Evolutionary conservation across 1,140 invertebrate genomes (phyloP), one percentile per base, ranked within the genome.

Genomic region (Lucilia sericata): DNA sequence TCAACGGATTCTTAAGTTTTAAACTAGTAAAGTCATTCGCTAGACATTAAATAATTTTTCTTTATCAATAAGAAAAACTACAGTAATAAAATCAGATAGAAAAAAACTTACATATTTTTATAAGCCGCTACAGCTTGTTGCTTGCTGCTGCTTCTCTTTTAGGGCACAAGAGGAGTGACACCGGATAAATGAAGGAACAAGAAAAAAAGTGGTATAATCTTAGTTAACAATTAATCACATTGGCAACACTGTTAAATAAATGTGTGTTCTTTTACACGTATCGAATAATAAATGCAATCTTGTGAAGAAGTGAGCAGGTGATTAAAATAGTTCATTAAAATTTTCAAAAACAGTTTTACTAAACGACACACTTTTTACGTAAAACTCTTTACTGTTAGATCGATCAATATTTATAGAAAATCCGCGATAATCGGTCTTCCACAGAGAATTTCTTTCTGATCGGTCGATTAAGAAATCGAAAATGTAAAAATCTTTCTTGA

Each of bases 221-320:
- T 10, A 70, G 55, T 60, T 60, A 70, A 21, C 65, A 70, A 70
- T 70, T 70, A 70, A 70, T 70, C 65, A 70, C 65, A 21, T 70
- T 21, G 19, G 65, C 21, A 70, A 70, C 21, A 70, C 65, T 21
- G 65, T 70, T 70, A 70, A 60, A 70, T n/a, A 70, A 70, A 70
- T 70, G 19, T 12, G 25, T 70, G 19, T 70, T 70, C 19, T 70
- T 70, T 10, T n/a, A 70, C 65, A 70, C 21, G 5, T 14, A 55
- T 14, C 10, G 55, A 17, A 60, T 60, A 17, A 5, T 60, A 60
- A 60, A 60, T 60, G 65, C 19, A 70, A 55, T 70, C n/a, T 4
- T 2, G 5, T 14, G 55, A 17, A 60, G 55, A 17, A 3, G 2
- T 14, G 14, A 60, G 2, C 14, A 60, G 14, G 7, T 2, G 1